These are phyloP conservation scores for Tragelaphus scriptus DNA, from an alignment of 2,113 vertebrate species.

Conservation along the genomic window DNA sequence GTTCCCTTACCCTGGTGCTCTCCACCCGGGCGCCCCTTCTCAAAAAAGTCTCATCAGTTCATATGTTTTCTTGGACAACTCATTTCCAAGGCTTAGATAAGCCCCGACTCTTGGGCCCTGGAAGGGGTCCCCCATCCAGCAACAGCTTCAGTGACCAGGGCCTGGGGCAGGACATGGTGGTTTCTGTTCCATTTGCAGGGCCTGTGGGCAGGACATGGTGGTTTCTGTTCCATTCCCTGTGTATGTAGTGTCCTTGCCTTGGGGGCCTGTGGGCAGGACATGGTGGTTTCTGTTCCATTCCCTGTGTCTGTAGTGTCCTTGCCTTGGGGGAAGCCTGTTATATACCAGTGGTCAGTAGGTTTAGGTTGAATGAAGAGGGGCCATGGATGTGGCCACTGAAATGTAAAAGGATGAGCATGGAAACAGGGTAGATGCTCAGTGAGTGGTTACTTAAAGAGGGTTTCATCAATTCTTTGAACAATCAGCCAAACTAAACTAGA, in stretches of 20 bases:
- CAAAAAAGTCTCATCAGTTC: not conserved
- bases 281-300: too few relatives aligned
- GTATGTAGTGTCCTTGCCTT: not conserved
- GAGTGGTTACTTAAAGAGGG: not conserved
- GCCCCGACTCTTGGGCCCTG: not conserved
- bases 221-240: too few relatives aligned
- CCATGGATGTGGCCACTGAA: not conserved
- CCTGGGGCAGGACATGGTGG: too few relatives aligned
- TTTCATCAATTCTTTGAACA: not conserved
- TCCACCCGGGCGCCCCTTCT: rapidly evolving
- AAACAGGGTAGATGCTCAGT: rapidly evolving
- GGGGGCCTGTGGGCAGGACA: not conserved
- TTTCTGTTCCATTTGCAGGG: too few relatives aligned
- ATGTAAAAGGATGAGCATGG: not conserved
- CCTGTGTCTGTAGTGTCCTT: not conserved
- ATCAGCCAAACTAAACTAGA: not conserved
- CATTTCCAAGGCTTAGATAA: not conserved
- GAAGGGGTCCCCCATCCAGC: not conserved
- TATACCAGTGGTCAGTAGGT: too few relatives aligned
- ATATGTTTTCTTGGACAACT: not conserved
- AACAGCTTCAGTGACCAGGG: not conserved
- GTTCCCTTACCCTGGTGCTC: not conserved
- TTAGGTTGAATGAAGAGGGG: not conserved
- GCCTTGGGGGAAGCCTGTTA: too few relatives aligned
- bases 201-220: not conserved